These are phyloP conservation scores for Drosophila incognita DNA, from an alignment of 2,888 invertebrate species.

Conservation along the genomic window DNA sequence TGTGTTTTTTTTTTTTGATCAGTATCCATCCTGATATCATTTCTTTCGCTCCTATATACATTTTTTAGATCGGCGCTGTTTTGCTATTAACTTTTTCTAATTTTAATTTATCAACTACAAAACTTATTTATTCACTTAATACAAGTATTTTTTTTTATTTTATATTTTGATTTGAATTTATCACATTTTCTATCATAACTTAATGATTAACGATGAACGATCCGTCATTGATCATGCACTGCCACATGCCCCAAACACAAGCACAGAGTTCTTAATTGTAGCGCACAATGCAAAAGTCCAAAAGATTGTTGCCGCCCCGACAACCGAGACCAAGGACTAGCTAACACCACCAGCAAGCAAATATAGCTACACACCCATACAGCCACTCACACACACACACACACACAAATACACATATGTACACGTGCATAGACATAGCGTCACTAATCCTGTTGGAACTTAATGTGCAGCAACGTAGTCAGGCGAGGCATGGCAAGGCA, in stretches of 20 bases:
- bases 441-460: slow-evolving; percentile 69
- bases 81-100: background rate
- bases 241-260: background rate
- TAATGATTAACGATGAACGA: background rate
- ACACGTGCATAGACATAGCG: slow-evolving; percentile 34
- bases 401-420: background rate
- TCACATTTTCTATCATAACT: background rate
- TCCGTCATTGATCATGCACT: background rate
- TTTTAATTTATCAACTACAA: background rate
- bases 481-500: slow-evolving; percentile 32
- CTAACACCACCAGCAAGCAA: slow-evolving; percentile 20
- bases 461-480: slow-evolving; percentile 48
- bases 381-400: background rate
- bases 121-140: background rate
- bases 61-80: background rate
- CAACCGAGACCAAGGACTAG: slow-evolving; percentile 4
- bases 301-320: slow-evolving; percentile 20
- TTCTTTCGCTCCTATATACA: background rate
- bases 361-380: background rate
- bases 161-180: background rate
- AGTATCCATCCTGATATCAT: background rate
- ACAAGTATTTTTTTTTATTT: background rate
- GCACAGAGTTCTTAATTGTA: slow-evolving; percentile 7
- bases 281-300: slow-evolving; percentile 36
- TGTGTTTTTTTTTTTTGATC: background rate